Base-by-base conservation (phyloP, 2,113 vertebrate genomes). In the Ceratotherium simum region DNA sequence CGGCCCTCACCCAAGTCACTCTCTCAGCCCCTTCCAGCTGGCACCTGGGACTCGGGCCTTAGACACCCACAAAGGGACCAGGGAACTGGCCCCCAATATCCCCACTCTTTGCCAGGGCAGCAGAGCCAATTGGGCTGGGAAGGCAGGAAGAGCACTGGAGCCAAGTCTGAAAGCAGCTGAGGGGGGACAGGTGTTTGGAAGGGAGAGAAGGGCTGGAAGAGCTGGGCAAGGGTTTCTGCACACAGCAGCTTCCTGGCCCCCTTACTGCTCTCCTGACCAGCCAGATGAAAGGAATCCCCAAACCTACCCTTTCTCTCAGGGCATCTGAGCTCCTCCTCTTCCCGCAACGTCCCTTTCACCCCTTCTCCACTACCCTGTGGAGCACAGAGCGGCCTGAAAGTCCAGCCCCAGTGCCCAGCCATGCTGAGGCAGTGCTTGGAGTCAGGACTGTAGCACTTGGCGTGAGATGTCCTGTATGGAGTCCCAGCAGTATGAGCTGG, bases 21-120 rank as follows among this genome's bases (percentile, higher is more conserved):
- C 79, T 90, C 91, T 91, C 54, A 64, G 92, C 70, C 79, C 75
- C 75, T 96, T 98, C 97, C 97, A 97, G 96, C 97, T 98, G 97
- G 96, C 80, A 97, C 90, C 85, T 69, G 80, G 80, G 92, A 84
- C 76, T 64, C 1, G 0, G 62, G 75, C 69, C 88, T 79, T 25
- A 60, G 64, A 87, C 11, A 67, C 54, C 80, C 73, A 85, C 80
- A 91, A 13, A 73, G 31, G 72, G 69, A 54, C 60, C 25, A 33
- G 89, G 65, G 82, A 54, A 12, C 73, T 46, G 69, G 33, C 72
- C 56, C 51, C 39, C 31, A 13, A 81, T 8, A 65, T 90, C 65
- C 83, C 88, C 29, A 31, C 46, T 90, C 67, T 39, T 58, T 89
- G 83, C 67, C 67, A n/a, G 31, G 64, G 33, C 39, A 39, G 9